phyloP scores from a whole-genome alignment of 1,140 invertebrate species.

The Limonius californicus region DNA sequence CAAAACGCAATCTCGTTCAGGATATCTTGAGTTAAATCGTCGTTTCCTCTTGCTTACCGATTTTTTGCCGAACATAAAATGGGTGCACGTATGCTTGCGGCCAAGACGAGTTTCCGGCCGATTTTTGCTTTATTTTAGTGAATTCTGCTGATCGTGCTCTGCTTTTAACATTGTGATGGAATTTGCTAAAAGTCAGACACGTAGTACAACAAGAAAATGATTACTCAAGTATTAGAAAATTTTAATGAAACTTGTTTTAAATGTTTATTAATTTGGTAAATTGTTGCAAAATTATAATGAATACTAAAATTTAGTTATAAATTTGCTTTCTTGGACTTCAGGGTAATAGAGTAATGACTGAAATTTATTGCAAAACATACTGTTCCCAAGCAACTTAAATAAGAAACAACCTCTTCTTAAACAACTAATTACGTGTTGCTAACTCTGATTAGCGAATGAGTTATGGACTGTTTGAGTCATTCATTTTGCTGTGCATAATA shows the following conservation, averaged over 20 bases:
- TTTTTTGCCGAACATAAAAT: not conserved
- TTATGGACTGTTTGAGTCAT: conserved; percentile 13
- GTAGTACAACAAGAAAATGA: too few relatives aligned
- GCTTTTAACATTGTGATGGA: too few relatives aligned
- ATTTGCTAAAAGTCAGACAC: too few relatives aligned
- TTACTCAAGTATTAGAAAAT: too few relatives aligned
- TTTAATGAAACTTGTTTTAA: too few relatives aligned
- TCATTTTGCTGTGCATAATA: not conserved
- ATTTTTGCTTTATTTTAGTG: not conserved
- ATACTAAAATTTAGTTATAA: too few relatives aligned
- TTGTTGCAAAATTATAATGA: too few relatives aligned
- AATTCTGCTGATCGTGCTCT: not conserved
- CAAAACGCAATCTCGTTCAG: not conserved
- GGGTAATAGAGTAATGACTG: too few relatives aligned
- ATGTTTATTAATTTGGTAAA: too few relatives aligned
- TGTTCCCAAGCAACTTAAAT: not conserved
- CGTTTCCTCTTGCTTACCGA: not conserved
- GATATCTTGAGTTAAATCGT: not conserved
- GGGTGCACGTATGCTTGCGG: not conserved
- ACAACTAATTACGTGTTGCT: conserved; percentile 17
- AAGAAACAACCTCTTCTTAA: not conserved
- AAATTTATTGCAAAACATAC: too few relatives aligned
- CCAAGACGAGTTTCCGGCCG: not conserved
- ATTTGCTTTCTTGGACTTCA: too few relatives aligned
- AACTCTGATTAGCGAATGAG: conserved; percentile 20